phyloP scores from a whole-genome alignment of 2,113 vertebrate species.

The Trinectes maculatus region DNA sequence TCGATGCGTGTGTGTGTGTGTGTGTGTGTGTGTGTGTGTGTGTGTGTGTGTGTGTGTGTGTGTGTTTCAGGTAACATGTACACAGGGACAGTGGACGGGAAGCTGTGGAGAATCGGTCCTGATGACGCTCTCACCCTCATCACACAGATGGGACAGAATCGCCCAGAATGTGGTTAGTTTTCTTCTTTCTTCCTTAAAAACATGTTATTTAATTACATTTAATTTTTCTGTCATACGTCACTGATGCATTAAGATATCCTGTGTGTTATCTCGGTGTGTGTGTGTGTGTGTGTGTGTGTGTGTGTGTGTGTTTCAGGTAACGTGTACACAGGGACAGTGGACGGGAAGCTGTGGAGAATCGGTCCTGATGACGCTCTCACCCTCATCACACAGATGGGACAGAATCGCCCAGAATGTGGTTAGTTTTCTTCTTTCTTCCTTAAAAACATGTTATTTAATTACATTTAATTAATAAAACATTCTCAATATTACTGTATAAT shows the following conservation, averaged over 20 bases:
- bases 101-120: constrained; percentile 77
- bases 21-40: neutral
- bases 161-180: constrained; percentile 74
- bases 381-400: constrained; percentile 80
- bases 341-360: constrained; percentile 82
- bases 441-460: too few relatives aligned
- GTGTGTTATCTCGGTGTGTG: neutral
- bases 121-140: constrained; percentile 75
- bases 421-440: neutral
- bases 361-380: constrained; percentile 71
- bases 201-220: too few relatives aligned
- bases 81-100: constrained; percentile 82
- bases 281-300: neutral
- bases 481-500: too few relatives aligned
- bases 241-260: too few relatives aligned
- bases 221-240: neutral
- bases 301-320: constrained; percentile 67
- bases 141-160: constrained; percentile 79
- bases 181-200: neutral
- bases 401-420: constrained; percentile 78
- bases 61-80: constrained; percentile 76
- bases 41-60: constrained; percentile 3
- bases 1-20: neutral
- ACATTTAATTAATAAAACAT: too few relatives aligned
- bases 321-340: constrained; percentile 80